Evolutionary conservation across 2,888 invertebrate species (phyloP).

Genomic region (Chymomyza caudatula): DNA sequence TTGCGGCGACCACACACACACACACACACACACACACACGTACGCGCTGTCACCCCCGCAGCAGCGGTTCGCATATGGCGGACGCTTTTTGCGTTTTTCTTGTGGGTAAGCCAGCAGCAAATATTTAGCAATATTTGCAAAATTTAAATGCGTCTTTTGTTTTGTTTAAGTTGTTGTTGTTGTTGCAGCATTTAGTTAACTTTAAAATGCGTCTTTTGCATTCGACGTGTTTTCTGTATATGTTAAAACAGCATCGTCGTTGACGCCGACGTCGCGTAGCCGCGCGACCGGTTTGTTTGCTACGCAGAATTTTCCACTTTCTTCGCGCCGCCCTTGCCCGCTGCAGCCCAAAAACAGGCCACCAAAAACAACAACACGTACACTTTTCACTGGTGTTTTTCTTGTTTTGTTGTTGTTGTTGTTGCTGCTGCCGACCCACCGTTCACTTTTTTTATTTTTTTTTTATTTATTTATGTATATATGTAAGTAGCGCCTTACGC

Average conservation of each 20-base stretch:
- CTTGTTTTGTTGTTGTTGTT: slow-evolving; percentile 4
- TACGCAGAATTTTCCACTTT: slow-evolving; percentile 63
- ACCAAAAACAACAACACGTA: slow-evolving; percentile 1
- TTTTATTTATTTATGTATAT: slow-evolving; percentile 40
- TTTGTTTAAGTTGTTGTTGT: slow-evolving; percentile 28
- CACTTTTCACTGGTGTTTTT: too few species aligned
- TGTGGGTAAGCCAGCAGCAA: slow-evolving; percentile 47
- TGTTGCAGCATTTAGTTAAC: neutral
- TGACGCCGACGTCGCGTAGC: slow-evolving; percentile 27
- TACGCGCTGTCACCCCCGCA: slow-evolving; percentile 55
- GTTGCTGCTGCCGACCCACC: slow-evolving; percentile 14
- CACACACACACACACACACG: slow-evolving; percentile 18
- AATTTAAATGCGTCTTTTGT: slow-evolving; percentile 36
- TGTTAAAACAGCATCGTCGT: slow-evolving; percentile 40
- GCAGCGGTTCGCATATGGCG: slow-evolving; percentile 47
- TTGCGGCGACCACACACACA: slow-evolving; percentile 1
- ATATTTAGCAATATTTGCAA: slow-evolving; percentile 5
- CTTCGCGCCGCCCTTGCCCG: slow-evolving; percentile 47
- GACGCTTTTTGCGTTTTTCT: slow-evolving; percentile 48
- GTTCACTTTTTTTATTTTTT: slow-evolving; percentile 37
- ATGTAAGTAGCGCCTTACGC: neutral
- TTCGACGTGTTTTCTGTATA: slow-evolving; percentile 46
- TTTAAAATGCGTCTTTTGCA: slow-evolving; percentile 45
- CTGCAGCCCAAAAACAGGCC: neutral
- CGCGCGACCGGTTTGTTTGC: slow-evolving; percentile 63